Percentiles rank a stretch among this genome's conserved stretches.
phyloP scores from a whole-genome alignment of 2,113 vertebrate genomes.

The Balaenoptera acutorostrata region DNA sequence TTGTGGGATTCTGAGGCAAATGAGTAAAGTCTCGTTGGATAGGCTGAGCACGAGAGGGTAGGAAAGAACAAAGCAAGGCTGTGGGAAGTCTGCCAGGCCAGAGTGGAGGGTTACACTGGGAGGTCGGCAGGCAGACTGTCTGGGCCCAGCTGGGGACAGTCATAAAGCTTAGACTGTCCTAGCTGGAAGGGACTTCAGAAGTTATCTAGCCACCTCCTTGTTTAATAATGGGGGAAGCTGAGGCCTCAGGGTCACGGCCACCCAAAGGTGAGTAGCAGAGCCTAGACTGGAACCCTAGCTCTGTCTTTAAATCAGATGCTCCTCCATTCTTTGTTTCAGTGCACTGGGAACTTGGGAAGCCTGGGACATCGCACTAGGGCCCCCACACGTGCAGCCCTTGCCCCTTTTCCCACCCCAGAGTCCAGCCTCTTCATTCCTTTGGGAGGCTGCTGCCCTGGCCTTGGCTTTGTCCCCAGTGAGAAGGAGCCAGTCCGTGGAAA shows the following conservation, averaged over 20 bases:
- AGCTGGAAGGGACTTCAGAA: slow-evolving; percentile 31
- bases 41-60: not conserved
- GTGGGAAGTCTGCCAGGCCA: slow-evolving; percentile 20
- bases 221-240: slow-evolving; percentile 28
- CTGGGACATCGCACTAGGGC: not conserved
- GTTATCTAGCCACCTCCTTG: not conserved
- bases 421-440: slow-evolving; percentile 23
- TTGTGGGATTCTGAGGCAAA: not conserved
- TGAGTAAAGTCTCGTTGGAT: not conserved
- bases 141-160: slow-evolving; percentile 56
- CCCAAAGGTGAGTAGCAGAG: not conserved
- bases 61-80: not conserved
- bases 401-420: not conserved
- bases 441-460: not conserved
- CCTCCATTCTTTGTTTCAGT: not conserved
- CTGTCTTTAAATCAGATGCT: not conserved
- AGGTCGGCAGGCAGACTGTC: slow-evolving; percentile 57
- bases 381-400: not conserved
- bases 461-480: slow-evolving; percentile 30
- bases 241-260: not conserved
- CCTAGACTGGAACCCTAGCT: not conserved
- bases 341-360: not conserved
- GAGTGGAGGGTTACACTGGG: not conserved
- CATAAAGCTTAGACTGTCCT: slow-evolving; percentile 38
- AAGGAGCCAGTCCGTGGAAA: slow-evolving; percentile 32